phyloP scores from a whole-genome alignment of 2,888 invertebrate genomes.

The Hedya salicella region DNA sequence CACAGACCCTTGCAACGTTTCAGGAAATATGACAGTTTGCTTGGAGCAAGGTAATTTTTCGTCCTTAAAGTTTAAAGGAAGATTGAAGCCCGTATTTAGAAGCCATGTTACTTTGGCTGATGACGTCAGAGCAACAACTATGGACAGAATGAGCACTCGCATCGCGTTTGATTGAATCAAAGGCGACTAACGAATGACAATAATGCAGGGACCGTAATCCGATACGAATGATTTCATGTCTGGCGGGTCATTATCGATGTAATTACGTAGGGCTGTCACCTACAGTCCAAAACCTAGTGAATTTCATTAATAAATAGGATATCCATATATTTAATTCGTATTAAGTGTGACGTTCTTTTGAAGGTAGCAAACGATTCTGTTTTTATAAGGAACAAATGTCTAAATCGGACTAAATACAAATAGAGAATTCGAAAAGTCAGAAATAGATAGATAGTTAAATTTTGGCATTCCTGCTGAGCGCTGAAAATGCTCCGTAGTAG shows the following conservation, averaged over 20 bases:
- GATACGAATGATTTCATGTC: conserved; percentile 65
- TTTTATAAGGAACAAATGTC: too few relatives aligned
- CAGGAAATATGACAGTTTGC: conserved; percentile 72
- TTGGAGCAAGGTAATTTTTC: conserved; percentile 72
- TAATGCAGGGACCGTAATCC: conserved; percentile 62
- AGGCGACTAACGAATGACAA: conserved; percentile 58
- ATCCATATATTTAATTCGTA: too few relatives aligned
- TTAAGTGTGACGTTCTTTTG: too few relatives aligned
- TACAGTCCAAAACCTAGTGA: background rate
- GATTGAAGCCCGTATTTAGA: conserved; percentile 69
- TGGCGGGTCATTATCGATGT: conserved; percentile 63
- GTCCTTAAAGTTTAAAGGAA: conserved; percentile 67
- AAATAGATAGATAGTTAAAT: too few relatives aligned
- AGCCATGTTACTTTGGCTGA: conserved; percentile 69
- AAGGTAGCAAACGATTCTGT: too few relatives aligned
- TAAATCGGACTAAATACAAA: too few relatives aligned
- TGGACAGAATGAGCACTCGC: conserved; percentile 32
- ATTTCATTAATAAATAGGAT: background rate
- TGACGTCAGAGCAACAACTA: conserved; percentile 49
- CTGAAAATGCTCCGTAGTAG: too few relatives aligned
- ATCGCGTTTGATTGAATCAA: conserved; percentile 47
- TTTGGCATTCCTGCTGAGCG: too few relatives aligned
- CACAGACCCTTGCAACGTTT: conserved; percentile 59
- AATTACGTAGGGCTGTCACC: conserved; percentile 17
- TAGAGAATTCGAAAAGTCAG: too few relatives aligned